These are phyloP conservation scores for Diachasmimorpha longicaudata DNA, from an alignment of 1,140 invertebrate species.

Conservation along the genomic window DNA sequence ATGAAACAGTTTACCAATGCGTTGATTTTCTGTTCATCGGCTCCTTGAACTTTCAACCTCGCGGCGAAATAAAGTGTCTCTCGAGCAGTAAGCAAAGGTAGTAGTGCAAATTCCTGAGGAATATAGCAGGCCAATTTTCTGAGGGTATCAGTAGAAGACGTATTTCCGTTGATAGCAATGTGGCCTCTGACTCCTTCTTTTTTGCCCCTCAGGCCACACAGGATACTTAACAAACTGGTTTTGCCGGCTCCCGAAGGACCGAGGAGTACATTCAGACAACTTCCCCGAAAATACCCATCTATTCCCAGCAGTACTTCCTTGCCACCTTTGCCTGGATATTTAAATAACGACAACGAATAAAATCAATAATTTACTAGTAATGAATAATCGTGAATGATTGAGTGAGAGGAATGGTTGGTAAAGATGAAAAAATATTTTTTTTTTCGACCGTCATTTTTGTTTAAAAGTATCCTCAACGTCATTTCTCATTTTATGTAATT, in stretches of 20 bases:
- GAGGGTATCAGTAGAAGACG: conserved; percentile 45
- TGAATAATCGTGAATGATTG: too few species aligned
- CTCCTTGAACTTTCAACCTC: conserved; percentile 62
- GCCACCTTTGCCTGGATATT: conserved; percentile 41
- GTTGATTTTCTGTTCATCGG: background rate
- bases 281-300: conserved; percentile 66
- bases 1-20: background rate
- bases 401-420: too few species aligned
- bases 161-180: conserved; percentile 39
- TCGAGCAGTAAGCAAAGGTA: conserved; percentile 69
- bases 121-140: conserved; percentile 71
- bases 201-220: conserved; percentile 53
- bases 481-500: too few species aligned
- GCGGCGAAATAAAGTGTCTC: conserved; percentile 74
- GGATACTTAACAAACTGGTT: conserved; percentile 75
- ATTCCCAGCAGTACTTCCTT: conserved; percentile 66
- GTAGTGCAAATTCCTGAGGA: conserved; percentile 72
- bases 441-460: too few species aligned
- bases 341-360: background rate
- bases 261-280: conserved; percentile 77
- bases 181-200: conserved; percentile 29
- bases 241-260: conserved; percentile 87
- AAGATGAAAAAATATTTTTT: too few species aligned
- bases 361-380: too few species aligned
- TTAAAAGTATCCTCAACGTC: too few species aligned